Evolutionary conservation across 2,113 vertebrate species (phyloP).

Genomic region (Strigops habroptila): DNA sequence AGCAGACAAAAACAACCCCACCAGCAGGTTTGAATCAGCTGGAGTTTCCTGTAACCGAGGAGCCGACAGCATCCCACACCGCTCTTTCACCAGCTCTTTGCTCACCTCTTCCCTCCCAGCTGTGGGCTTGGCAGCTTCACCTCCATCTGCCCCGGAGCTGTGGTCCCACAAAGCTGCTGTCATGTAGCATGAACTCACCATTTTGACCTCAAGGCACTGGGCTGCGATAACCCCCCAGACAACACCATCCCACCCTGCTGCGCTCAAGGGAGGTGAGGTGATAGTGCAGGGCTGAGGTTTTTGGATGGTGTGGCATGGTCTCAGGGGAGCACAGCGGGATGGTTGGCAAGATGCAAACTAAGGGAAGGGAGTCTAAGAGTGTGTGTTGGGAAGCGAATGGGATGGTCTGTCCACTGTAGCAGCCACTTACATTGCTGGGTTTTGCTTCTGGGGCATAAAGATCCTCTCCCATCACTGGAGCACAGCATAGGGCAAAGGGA

Average conservation of each 20-base stretch:
- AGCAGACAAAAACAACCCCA: accelerated
- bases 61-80: neutral
- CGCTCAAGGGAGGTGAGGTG: accelerated
- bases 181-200: accelerated
- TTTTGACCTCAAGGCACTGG: accelerated
- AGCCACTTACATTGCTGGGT: neutral
- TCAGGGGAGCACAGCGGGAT: neutral
- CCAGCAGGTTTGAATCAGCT: neutral
- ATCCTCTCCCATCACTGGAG: neutral
- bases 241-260: neutral
- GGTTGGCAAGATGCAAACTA: accelerated
- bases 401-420: neutral
- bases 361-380: neutral
- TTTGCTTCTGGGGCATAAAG: neutral
- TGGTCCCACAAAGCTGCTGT: neutral
- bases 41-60: neutral
- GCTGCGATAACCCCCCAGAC: neutral
- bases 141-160: neutral
- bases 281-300: neutral
- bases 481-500: neutral
- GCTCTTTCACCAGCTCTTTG: neutral
- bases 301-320: too few relatives aligned
- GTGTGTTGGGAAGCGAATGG: neutral
- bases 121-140: neutral
- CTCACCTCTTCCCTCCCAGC: neutral